Percentiles rank a stretch among this genome's conserved stretches.
Evolutionary conservation across 2,888 invertebrate genomes (phyloP).

Genomic region (Meiosimyza decipiens): DNA sequence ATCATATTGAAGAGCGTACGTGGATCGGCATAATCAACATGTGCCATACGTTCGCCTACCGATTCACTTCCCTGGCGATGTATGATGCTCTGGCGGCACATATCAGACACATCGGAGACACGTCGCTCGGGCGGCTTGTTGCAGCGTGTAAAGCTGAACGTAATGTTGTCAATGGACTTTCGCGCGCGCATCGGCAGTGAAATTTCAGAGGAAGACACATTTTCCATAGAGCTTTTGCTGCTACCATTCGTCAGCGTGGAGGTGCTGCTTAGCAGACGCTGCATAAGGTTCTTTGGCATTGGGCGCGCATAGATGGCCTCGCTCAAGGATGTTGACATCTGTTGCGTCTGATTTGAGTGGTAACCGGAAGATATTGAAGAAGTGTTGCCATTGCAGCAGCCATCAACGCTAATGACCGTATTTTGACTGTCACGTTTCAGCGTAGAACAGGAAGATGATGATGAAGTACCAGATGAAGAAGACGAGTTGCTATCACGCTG

Average conservation of each 20-base stretch:
- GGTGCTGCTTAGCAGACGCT: slow-evolving; percentile 55
- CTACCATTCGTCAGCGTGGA: background rate
- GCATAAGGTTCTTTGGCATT: slow-evolving; percentile 58
- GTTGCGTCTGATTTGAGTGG: slow-evolving; percentile 24
- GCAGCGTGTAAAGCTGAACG: slow-evolving; percentile 54
- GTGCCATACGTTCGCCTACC: slow-evolving; percentile 88
- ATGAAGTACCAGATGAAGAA: slow-evolving; percentile 41
- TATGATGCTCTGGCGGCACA: slow-evolving; percentile 66
- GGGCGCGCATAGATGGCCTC: slow-evolving; percentile 52
- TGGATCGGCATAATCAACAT: slow-evolving; percentile 88
- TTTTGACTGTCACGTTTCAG: slow-evolving; percentile 56
- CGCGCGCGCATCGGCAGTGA: slow-evolving; percentile 57
- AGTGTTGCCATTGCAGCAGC: slow-evolving; percentile 11
- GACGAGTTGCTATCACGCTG: slow-evolving; percentile 49
- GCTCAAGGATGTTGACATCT: slow-evolving; percentile 35
- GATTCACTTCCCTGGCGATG: slow-evolving; percentile 85
- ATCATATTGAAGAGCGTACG: slow-evolving; percentile 71
- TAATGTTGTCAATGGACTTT: slow-evolving; percentile 58
- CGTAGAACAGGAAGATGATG: slow-evolving; percentile 50
- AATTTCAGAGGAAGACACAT: slow-evolving; percentile 58
- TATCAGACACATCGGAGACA: slow-evolving; percentile 63
- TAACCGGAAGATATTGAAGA: slow-evolving; percentile 41
- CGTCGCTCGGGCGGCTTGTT: slow-evolving; percentile 62
- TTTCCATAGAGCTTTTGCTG: slow-evolving; percentile 48
- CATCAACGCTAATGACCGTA: slow-evolving; percentile 53